A percentile compares a stretch with the other conserved stretches of the same genome.
Evolutionary conservation across 2,113 vertebrate genomes (phyloP).

Genomic region (Labeo catla): DNA sequence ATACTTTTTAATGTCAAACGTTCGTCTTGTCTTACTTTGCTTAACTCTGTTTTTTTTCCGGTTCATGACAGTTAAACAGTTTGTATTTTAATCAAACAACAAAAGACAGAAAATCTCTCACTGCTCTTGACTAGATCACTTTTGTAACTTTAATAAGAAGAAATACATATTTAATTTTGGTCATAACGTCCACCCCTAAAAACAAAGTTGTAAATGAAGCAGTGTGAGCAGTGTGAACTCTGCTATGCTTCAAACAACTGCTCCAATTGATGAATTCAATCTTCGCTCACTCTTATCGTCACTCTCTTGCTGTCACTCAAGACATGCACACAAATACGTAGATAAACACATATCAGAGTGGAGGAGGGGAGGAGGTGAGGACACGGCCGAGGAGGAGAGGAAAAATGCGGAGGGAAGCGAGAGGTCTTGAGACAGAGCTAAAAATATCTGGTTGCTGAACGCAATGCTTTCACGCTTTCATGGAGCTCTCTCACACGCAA

Average conservation of each 20-base stretch:
- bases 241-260: neutral
- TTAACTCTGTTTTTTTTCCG: too few species aligned
- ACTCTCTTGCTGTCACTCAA: slow-evolving; percentile 20
- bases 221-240: neutral
- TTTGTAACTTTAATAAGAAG: too few species aligned
- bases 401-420: slow-evolving; percentile 4
- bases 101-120: too few species aligned
- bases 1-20: too few species aligned
- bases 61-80: too few species aligned
- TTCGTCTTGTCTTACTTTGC: too few species aligned
- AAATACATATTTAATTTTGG: too few species aligned
- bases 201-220: too few species aligned
- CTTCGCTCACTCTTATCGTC: slow-evolving; percentile 21
- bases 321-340: neutral
- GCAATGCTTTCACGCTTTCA: slow-evolving; percentile 42
- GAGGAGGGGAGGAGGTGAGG: neutral
- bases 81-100: too few species aligned
- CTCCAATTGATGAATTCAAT: slow-evolving; percentile 7
- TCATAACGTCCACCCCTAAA: too few species aligned
- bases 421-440: slow-evolving; percentile 56
- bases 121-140: too few species aligned
- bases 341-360: slow-evolving; percentile 14
- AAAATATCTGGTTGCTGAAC: slow-evolving; percentile 52
- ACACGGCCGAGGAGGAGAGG: neutral
- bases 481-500: neutral